phyloP scores from a whole-genome alignment of 2,888 invertebrate species.

The Brassicogethes aeneus region DNA sequence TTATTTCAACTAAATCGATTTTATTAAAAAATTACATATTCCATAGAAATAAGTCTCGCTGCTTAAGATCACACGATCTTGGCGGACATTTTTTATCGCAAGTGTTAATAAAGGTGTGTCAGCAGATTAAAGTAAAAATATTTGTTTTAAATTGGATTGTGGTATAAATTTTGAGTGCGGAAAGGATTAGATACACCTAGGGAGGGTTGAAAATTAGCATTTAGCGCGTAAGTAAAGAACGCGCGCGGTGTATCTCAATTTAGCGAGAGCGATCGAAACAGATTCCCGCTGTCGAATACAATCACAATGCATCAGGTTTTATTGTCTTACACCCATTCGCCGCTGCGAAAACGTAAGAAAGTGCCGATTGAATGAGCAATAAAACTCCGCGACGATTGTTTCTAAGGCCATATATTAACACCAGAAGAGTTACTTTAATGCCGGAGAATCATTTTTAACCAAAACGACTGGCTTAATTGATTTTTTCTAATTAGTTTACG shows the following conservation, averaged over 20 bases:
- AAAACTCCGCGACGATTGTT: conserved; percentile 41
- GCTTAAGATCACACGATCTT: too few relatives aligned
- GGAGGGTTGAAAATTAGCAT: not conserved
- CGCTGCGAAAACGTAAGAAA: conserved; percentile 41
- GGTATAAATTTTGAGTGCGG: too few relatives aligned
- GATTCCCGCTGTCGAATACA: conserved; percentile 39
- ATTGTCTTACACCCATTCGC: conserved; percentile 42
- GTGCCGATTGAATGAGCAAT: conserved; percentile 43
- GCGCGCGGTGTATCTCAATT: conserved; percentile 34
- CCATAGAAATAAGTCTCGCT: too few relatives aligned
- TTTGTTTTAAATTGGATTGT: too few relatives aligned
- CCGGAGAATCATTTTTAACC: conserved; percentile 21
- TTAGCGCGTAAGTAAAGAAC: not conserved
- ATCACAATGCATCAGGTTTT: conserved; percentile 43
- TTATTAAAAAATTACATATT: too few relatives aligned
- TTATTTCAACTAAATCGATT: too few relatives aligned
- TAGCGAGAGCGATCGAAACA: conserved; percentile 31
- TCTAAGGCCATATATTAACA: conserved; percentile 35
- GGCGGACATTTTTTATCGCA: too few relatives aligned
- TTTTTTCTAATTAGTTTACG: conserved; percentile 15
- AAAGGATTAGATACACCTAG: too few relatives aligned
- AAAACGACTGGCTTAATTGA: conserved; percentile 19
- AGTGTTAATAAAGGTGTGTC: too few relatives aligned
- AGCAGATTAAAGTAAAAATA: too few relatives aligned
- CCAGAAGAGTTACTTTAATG: conserved; percentile 37